These are phyloP conservation scores for Rhimphoctona megacephalus DNA, from an alignment of 2,888 invertebrate species.

Conservation along the genomic window DNA sequence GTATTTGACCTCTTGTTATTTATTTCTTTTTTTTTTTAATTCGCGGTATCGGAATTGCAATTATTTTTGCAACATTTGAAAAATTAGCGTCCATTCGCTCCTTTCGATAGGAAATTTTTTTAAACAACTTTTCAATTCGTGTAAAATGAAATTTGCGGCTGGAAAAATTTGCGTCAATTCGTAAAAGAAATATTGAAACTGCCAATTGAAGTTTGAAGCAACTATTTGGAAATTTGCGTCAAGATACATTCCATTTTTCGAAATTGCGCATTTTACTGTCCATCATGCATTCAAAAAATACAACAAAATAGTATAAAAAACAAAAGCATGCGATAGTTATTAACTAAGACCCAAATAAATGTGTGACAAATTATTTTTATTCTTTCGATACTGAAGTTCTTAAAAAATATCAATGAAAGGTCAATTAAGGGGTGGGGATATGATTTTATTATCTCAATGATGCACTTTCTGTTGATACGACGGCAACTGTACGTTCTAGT, in stretches of 20 bases:
- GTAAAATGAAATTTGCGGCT: too few relatives aligned
- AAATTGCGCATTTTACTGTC: background rate
- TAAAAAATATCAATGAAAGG: background rate
- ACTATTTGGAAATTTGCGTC: background rate
- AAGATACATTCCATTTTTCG: background rate
- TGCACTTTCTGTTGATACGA: conserved; percentile 49
- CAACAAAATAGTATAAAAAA: background rate
- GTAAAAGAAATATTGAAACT: too few relatives aligned
- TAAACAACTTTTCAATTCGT: background rate
- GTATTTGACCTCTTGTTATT: background rate
- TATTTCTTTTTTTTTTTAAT: background rate
- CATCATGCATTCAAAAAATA: background rate
- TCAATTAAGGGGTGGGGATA: conserved; percentile 1
- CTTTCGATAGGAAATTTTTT: background rate
- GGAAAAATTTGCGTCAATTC: background rate
- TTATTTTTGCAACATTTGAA: background rate
- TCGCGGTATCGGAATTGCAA: background rate
- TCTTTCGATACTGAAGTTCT: background rate
- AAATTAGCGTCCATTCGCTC: background rate
- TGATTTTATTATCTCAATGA: conserved; percentile 39
- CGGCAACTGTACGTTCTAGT: conserved; percentile 65
- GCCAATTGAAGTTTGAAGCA: background rate
- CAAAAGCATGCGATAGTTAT: background rate
- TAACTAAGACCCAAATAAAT: background rate
- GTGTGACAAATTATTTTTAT: conserved; percentile 1